Conservation (phyloP, 2,797 vertebrate species). For the Darevskia mixta region DNA sequence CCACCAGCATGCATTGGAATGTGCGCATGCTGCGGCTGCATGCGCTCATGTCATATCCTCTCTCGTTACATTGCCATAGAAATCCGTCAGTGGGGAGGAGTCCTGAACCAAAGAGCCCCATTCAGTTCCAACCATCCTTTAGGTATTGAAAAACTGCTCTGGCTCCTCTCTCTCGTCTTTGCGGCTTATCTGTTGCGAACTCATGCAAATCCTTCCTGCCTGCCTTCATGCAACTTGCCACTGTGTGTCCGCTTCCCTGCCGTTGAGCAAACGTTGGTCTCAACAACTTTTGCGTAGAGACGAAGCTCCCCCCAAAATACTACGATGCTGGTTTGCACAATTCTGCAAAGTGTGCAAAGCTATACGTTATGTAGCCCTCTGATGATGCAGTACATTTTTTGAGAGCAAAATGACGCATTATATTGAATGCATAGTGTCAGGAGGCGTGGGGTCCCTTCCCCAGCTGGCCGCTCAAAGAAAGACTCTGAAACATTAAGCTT, state of each 20-base stretch:
- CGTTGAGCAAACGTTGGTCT: background rate
- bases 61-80: conserved; percentile 83
- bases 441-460: too few species aligned
- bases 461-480: too few species aligned
- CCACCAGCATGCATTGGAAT: conserved; percentile 3
- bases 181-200: conserved; percentile 67
- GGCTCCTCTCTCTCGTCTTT: conserved; percentile 48
- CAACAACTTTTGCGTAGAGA: too few species aligned
- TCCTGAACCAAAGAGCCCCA: conserved; percentile 85
- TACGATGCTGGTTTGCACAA: too few species aligned
- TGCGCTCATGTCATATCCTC: conserved; percentile 70
- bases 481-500: too few species aligned
- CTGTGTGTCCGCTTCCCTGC: conserved; percentile 37
- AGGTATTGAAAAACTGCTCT: conserved; percentile 77
- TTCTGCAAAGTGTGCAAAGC: background rate
- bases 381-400: background rate
- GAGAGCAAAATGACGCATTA: background rate
- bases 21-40: conserved; percentile 49
- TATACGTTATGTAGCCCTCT: background rate
- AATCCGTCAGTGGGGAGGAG: conserved; percentile 82
- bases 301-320: background rate
- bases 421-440: background rate
- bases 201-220: conserved; percentile 21
- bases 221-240: background rate
- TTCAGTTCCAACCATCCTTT: conserved; percentile 83